These are phyloP conservation scores for Eueremaeus valkanovi DNA, from an alignment of 2,888 invertebrate species.

Conservation along the genomic window DNA sequence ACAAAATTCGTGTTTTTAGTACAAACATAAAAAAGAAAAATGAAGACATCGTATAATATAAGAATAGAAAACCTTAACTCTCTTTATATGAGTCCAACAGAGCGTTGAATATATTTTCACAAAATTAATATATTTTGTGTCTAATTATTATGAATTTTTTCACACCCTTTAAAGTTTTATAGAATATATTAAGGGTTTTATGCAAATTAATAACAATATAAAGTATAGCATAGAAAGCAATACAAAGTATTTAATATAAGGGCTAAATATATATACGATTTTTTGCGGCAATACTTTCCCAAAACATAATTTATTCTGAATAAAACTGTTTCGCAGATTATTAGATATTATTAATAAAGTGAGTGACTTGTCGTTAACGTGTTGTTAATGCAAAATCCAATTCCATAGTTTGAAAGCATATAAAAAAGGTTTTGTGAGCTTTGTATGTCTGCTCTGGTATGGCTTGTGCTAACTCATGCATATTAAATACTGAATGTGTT, in stretches of 20 bases:
- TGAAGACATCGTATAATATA: not conserved
- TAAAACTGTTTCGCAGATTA: not conserved
- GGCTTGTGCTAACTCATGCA: conserved; percentile 1
- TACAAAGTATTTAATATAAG: too few relatives aligned
- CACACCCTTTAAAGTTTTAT: not conserved
- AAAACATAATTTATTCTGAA: not conserved
- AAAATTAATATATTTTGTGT: not conserved
- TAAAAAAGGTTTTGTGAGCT: not conserved
- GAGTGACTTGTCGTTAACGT: conserved; percentile 7
- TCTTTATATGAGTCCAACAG: not conserved
- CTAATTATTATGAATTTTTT: not conserved
- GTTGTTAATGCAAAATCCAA: conserved; percentile 14
- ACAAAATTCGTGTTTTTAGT: not conserved
- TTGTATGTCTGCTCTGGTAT: too few relatives aligned
- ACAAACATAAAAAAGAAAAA: not conserved
- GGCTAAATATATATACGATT: not conserved
- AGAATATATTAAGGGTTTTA: not conserved
- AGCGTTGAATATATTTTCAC: not conserved
- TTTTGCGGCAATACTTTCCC: not conserved
- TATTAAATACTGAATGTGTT: conserved; percentile 7
- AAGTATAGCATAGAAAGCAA: too few relatives aligned
- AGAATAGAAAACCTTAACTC: too few relatives aligned
- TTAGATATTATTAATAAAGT: conserved; percentile 18
- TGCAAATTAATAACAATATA: not conserved
- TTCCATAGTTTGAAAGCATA: not conserved